A percentile compares a stretch with the other conserved stretches of the same genome.
phyloP scores from a whole-genome alignment of 2,888 invertebrate genomes.

The Pseudococcus viburni region DNA sequence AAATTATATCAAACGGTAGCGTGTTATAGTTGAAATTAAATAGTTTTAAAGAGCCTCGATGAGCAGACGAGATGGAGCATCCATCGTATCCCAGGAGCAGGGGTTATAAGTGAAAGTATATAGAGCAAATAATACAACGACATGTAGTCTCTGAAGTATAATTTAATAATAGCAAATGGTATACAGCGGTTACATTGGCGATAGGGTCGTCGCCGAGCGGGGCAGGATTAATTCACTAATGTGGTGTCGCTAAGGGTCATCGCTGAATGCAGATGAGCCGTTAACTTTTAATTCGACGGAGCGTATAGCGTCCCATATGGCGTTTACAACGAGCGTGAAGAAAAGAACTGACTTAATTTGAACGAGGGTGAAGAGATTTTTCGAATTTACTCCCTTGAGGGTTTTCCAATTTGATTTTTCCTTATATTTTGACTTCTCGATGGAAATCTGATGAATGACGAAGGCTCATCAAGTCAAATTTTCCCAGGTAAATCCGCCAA shows the following conservation, averaged over 20 bases:
- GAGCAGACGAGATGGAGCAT: not conserved
- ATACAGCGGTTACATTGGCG: constrained; percentile 65
- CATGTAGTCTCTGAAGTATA: constrained; percentile 65
- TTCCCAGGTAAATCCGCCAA: too few species aligned
- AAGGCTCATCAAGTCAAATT: not conserved
- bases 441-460: not conserved
- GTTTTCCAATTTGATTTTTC: constrained; percentile 29
- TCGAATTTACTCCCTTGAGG: constrained; percentile 53
- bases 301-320: constrained; percentile 62
- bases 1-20: constrained; percentile 36
- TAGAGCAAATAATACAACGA: constrained; percentile 64
- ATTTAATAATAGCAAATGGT: constrained; percentile 66
- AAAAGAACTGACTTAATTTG: constrained; percentile 57
- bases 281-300: constrained; percentile 66
- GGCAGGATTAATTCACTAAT: constrained; percentile 66
- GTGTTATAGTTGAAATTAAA: constrained; percentile 62
- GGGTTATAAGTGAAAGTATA: constrained; percentile 66
- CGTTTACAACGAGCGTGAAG: constrained; percentile 53
- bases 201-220: constrained; percentile 33
- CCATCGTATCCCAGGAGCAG: not conserved
- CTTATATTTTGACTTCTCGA: not conserved
- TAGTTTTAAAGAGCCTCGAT: constrained; percentile 39
- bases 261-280: constrained; percentile 66
- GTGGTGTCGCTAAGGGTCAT: constrained; percentile 67
- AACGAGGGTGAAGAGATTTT: constrained; percentile 58